Evolutionary conservation across 2,797 vertebrate genomes (phyloP), one percentile per base, ranked within the genome.

Genomic region (Salmo trutta): DNA sequence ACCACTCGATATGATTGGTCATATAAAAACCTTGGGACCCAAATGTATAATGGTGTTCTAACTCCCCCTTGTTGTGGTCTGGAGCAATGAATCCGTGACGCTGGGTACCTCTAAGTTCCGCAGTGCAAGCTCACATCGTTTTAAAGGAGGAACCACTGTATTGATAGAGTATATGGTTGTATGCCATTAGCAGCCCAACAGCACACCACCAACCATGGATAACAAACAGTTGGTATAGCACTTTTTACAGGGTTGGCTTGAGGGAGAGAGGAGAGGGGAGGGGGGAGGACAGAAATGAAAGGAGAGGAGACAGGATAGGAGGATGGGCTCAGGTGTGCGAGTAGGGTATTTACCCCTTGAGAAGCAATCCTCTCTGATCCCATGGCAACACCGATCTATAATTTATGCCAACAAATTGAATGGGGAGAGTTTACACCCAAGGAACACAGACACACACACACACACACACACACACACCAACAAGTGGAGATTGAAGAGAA

Each of bases 341-440:
- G 82, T 79, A 80, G 76, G 82, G 75, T 82, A 73, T 81, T 82
- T 68, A 12, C 79, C 82, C 65, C 27, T 12, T 67, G 65, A 31
- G 24, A 67, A 67, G 65, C 65, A 78, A 77, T 81, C 54, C 82
- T 85, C 81, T 76, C 88, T 86, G 87, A 88, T 88, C 84, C 86
- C 81, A 76, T 19, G 74, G 85, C 82, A 85, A 88, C 80, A 73
- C 53, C 84, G 83, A 91, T 93, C 84, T 89, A 91, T 91, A 90
- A 93, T 91, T 91, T 85, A 91, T 91, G 75, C 29, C 64, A 64
- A 88, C 84, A 91, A 92, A 91, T 91, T 83, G 89, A 36, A 36
- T 36, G 36, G 36, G 85, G 21, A n/a, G 54, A 3, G 21, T 72
- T 75, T 65, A 81, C 83, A 84, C 81, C 56, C 7, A 6, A n/a